phyloP scores from a whole-genome alignment of 2,888 invertebrate species.

The Ecliptopera silaceata region DNA sequence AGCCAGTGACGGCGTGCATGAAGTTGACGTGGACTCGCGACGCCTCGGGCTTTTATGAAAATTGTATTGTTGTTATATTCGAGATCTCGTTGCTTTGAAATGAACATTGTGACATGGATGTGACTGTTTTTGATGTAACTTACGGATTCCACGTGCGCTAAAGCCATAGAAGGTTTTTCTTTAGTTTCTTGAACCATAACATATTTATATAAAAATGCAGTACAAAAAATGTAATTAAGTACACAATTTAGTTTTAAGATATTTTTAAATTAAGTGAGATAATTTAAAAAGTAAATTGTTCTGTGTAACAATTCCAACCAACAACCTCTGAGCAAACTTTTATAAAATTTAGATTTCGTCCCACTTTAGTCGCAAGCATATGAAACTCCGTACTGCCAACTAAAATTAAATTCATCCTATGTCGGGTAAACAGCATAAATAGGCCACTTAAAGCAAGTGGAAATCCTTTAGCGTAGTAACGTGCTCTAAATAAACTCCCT shows the following conservation, averaged over 20 bases:
- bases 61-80: conserved; percentile 19
- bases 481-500: conserved; percentile 48
- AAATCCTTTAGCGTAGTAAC: conserved; percentile 18
- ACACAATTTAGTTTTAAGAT: no score
- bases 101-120: not conserved
- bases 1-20: not conserved
- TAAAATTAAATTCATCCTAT: conserved; percentile 16
- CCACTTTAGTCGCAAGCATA: conserved; percentile 5
- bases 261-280: no score
- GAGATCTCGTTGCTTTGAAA: not conserved
- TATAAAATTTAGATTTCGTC: conserved; percentile 1
- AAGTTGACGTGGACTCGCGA: not conserved
- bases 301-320: not conserved
- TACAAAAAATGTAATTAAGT: no score
- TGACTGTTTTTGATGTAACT: not conserved
- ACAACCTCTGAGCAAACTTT: not conserved
- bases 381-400: conserved; percentile 5
- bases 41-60: conserved; percentile 25
- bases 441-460: conserved; percentile 9
- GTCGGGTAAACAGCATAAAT: conserved; percentile 10
- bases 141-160: not conserved
- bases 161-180: not conserved
- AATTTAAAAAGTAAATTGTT: not conserved
- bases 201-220: no score
- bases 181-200: no score